These are phyloP conservation scores for Pachyramphus minor DNA, from an alignment of 2,113 vertebrate species.

Conservation along the genomic window DNA sequence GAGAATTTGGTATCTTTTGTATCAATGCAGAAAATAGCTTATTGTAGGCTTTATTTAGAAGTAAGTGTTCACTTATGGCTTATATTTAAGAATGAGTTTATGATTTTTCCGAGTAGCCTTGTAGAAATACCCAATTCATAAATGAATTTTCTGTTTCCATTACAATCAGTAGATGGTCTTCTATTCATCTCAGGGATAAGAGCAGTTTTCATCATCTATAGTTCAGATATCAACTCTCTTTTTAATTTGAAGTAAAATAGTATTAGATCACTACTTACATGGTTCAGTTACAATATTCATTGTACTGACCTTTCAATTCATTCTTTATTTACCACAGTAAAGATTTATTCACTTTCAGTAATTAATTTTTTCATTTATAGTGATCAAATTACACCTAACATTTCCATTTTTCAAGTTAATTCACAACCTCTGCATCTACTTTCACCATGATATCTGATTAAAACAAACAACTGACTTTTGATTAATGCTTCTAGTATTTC, in stretches of 20 bases:
- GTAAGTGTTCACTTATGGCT: not conserved
- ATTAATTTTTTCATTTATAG: not conserved
- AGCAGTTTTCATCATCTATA: not conserved
- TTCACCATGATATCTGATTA: constrained; percentile 7
- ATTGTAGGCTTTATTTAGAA: not conserved
- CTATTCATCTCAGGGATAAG: not conserved
- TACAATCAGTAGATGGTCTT: not conserved
- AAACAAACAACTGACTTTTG: constrained; percentile 30
- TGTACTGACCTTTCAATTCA: not conserved
- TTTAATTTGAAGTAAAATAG: not conserved
- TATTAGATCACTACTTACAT: not conserved
- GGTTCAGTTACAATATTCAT: not conserved
- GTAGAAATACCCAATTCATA: not conserved
- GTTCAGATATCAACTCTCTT: not conserved
- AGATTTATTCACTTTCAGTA: not conserved
- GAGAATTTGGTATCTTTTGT: not conserved
- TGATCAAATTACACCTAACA: not conserved
- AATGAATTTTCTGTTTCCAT: not conserved
- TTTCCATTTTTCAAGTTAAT: constrained; percentile 24
- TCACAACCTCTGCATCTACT: not conserved
- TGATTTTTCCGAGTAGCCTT: not conserved
- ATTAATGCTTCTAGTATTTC: not conserved
- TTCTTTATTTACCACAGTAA: not conserved
- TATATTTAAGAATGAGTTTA: not conserved
- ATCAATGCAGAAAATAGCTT: not conserved